Conservation (phyloP, 2,113 vertebrate genomes). For the Xenus cinereus region DNA sequence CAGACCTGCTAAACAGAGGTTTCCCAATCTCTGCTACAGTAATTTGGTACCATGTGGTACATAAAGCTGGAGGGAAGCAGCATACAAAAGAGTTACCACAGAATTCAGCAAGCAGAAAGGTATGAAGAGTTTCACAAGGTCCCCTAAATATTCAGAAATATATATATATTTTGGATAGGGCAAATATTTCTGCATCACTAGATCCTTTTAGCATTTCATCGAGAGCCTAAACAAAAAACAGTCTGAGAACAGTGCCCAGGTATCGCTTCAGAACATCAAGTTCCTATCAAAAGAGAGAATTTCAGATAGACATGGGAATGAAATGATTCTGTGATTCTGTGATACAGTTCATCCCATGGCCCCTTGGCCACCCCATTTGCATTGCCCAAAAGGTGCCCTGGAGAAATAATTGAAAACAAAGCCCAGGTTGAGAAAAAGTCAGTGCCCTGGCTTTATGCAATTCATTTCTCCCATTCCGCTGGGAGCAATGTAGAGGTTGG, state of each 20-base stretch:
- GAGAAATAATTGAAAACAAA: not conserved
- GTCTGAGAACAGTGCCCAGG: not conserved
- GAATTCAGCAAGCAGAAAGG: conserved; percentile 9
- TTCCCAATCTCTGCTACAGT: conserved; percentile 44
- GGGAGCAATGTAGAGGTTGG: not conserved
- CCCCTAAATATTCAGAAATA: not conserved
- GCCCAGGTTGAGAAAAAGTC: not conserved
- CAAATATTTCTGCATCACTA: not conserved
- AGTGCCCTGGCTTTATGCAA: not conserved
- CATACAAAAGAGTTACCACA: not conserved
- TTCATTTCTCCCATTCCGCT: not conserved
- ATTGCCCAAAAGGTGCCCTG: not conserved
- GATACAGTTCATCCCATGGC: not conserved
- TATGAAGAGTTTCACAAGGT: conserved; percentile 6
- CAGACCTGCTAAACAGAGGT: conserved; percentile 46
- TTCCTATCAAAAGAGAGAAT: not conserved
- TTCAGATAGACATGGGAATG: not conserved
- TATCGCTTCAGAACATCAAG: not conserved
- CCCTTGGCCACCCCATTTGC: not conserved
- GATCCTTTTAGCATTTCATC: not conserved
- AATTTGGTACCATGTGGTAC: not conserved
- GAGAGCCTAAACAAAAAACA: not conserved
- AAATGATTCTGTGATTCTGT: no score
- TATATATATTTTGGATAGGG: not conserved
- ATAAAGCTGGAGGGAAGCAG: conserved; percentile 1